Evolutionary conservation across 1,140 invertebrate species (phyloP), one percentile per base, ranked within the genome.

Genomic region (Thaumetopoea pityocampa): DNA sequence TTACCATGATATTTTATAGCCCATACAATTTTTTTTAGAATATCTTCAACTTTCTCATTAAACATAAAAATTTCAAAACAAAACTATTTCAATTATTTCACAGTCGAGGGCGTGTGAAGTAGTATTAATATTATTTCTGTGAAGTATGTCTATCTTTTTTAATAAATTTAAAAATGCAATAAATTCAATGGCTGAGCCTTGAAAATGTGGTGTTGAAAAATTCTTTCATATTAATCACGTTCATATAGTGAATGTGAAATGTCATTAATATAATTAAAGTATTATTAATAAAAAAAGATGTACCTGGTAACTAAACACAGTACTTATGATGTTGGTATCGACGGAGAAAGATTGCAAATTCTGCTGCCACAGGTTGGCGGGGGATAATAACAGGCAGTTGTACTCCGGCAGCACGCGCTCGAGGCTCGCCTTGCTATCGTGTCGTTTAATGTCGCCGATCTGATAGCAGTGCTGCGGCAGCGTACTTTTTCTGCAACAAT

Each of bases 341-440:
- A 90, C 84, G 19, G 90, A 88, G 67, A 94, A 96, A 14, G 90
- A 84, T 56, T 92, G 89, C 3, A 90, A 82, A 76, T 95, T 94
- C 67, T 93, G 91, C 44, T 93, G 90, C 97, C 97, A 98, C 14
- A 98, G 87, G 83, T 97, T 97, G 0, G 95, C 95, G 0, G 97
- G 97, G 2, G 96, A 98, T 0, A 98, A 73, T n/a, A 96, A 81
- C 0, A 99, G 86, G 74, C 97, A 99, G 71, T 91, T 93, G 70
- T 96, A 98, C 70, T 98, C 92, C 0, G 97, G 96, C 14, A 97
- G 85, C 42, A 94, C 85, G 5, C 72, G 61, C 85, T 89, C 62
- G 63, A 73, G 67, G 70, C 82, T 70, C 49, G 85, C 63, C 49
- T 88, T 82, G 55, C 81, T 68, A 64, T 85, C 83, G 42, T 84